Conservation (phyloP, 2,888 invertebrate genomes). For the Helleia helle region DNA sequence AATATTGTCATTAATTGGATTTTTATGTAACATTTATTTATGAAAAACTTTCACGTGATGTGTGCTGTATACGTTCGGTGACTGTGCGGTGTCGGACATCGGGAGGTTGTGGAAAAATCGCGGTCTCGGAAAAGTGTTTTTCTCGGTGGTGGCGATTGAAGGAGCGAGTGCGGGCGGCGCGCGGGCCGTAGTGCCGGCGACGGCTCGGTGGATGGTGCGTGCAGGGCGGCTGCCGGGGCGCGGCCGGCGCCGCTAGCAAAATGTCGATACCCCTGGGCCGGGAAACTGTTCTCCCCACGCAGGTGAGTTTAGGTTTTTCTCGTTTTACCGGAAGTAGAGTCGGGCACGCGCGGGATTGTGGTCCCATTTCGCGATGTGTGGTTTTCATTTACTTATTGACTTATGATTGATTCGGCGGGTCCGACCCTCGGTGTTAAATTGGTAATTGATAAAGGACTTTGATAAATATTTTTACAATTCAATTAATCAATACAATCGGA, state of each 20-base stretch:
- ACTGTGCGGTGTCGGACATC: conserved; percentile 31
- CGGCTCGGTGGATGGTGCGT: conserved; percentile 63
- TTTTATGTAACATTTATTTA: conserved; percentile 27
- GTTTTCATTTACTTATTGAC: background rate
- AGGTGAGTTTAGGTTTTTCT: conserved; percentile 52
- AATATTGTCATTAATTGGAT: conserved; percentile 28
- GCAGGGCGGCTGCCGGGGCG: conserved; percentile 68
- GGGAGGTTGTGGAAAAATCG: conserved; percentile 31
- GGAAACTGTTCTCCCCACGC: conserved; percentile 67
- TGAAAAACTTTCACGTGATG: conserved; percentile 3
- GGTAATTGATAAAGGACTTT: background rate
- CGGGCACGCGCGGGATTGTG: conserved; percentile 10
- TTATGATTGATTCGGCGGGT: background rate
- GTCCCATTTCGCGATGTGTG: conserved; percentile 5
- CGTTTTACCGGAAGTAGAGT: conserved; percentile 24
- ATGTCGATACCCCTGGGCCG: conserved; percentile 72
- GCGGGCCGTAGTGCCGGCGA: conserved; percentile 44
- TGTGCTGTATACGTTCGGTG: conserved; percentile 9
- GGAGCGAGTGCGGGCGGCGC: conserved; percentile 35
- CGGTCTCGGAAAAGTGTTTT: conserved; percentile 56
- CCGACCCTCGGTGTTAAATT: background rate
- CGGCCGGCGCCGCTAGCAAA: conserved; percentile 69
- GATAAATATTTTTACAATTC: background rate
- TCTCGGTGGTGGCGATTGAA: conserved; percentile 49
- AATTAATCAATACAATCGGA: background rate